Percentiles rank a stretch among this genome's conserved stretches.
Conservation (phyloP, 2,797 vertebrate genomes). For the Fratercula arctica region DNA sequence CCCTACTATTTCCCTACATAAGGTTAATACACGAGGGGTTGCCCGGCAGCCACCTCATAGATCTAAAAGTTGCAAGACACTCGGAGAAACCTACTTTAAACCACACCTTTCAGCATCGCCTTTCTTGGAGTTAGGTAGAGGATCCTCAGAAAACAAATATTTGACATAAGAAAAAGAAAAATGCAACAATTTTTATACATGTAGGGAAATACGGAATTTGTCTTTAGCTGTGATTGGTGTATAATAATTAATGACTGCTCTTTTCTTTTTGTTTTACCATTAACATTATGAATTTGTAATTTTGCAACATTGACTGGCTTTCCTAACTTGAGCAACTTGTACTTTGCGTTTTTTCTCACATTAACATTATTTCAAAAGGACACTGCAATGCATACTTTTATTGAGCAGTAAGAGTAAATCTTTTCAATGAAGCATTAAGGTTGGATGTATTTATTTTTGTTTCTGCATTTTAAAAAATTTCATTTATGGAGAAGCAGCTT, state of each 20-base stretch:
- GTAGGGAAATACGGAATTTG: background rate
- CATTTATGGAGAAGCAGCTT: background rate
- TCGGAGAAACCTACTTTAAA: background rate
- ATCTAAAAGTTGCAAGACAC: background rate
- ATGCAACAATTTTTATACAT: fast-evolving
- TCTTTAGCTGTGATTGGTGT: background rate
- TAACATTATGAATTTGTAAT: background rate
- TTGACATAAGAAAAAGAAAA: background rate
- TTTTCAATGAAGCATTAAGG: background rate
- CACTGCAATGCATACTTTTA: background rate
- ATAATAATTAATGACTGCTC: background rate
- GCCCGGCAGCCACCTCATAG: background rate
- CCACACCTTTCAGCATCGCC: background rate
- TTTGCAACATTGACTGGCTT: background rate
- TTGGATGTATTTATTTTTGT: background rate
- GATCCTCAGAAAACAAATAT: background rate
- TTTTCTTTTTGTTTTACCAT: background rate
- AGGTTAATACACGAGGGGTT: background rate
- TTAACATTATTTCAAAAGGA: background rate
- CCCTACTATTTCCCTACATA: background rate
- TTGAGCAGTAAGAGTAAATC: background rate
- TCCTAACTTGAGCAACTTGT: background rate
- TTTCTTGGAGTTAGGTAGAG: background rate
- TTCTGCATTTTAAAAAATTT: background rate
- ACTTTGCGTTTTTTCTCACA: background rate